phyloP scores from a whole-genome alignment of 2,113 vertebrate species.

The Erythrolamprus reginae region DNA sequence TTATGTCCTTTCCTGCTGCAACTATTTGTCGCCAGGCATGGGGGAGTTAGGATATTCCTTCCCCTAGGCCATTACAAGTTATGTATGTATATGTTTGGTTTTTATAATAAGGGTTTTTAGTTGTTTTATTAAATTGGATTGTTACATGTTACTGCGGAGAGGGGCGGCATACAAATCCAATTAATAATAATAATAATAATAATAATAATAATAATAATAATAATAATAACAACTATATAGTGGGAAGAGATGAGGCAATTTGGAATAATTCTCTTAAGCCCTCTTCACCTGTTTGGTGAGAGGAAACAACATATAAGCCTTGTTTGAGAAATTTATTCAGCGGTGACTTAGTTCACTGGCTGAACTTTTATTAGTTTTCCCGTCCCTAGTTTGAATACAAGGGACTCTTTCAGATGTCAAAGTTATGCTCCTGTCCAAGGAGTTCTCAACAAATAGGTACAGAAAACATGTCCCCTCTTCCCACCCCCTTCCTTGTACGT shows the following conservation, averaged over 20 bases:
- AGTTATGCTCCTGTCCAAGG: background rate
- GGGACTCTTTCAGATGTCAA: background rate
- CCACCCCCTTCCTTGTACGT: background rate
- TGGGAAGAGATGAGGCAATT: background rate
- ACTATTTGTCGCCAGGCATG: too few species aligned
- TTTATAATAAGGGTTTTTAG: too few species aligned
- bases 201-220: too few species aligned
- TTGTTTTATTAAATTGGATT: too few species aligned
- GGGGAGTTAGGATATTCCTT: too few species aligned
- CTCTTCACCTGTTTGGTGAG: background rate
- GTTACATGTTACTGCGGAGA: too few species aligned
- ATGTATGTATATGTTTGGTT: too few species aligned
- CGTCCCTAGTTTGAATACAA: background rate
- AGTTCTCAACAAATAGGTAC: slow-evolving; percentile 7
- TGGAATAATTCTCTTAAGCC: background rate
- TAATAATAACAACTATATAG: too few species aligned
- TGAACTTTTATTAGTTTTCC: background rate
- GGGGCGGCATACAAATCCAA: too few species aligned
- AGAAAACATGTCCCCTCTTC: background rate
- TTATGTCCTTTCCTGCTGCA: background rate
- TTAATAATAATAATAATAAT: too few species aligned
- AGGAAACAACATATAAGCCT: background rate
- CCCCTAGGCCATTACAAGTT: too few species aligned
- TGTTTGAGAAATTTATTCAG: background rate
- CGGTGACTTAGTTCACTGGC: background rate